Base-by-base conservation (phyloP, 1,140 invertebrate species). In the Helicorthomorpha holstii region DNA sequence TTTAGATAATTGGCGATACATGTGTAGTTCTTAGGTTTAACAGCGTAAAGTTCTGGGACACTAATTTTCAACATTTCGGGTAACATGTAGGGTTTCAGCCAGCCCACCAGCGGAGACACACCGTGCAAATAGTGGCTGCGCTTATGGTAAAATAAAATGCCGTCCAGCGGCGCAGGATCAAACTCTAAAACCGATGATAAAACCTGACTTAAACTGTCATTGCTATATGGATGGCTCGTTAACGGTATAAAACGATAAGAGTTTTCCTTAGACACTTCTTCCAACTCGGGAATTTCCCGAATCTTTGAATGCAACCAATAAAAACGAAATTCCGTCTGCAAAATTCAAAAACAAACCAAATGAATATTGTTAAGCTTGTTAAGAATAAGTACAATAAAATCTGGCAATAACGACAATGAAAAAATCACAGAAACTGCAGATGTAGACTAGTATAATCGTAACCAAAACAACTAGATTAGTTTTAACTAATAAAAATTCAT, bases 61-160 rank as follows among this genome's bases (percentile, higher is more conserved):
- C 59, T 53, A 34, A 79, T 65, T 41, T 75, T 72, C 7, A 93
- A 66, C 23, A 88, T 72, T 70, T 92, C 86, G 1, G 78, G 74
- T 10, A 92, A 60, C 88, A 92, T 92, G 62, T 76, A 91, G 1
- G 82, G 73, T 63, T 84, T 90, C 1, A 93, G 67, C 89, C 89
- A 94, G 1, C 81, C 80, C 0, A 92, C 85, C 14, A 95, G 66
- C 0, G 91, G 89, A 0, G 87, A 88, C 29, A 69, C 64, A 12
- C 85, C 85, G 56, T 76, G 73, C 7, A 73, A 75, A 58, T 96
- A 96, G 56, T 80, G 76, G 0, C 77, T 76, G 56, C 77, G 70
- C 58, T 79, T 80, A 63, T 91, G 85, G 63, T 84, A 89, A 67
- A 90, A 89, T 23, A 90, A 62, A 16, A 88, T 62, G 0, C 86